Conservation (phyloP, 2,888 invertebrate species). For the Aleiodes leptofemur region DNA sequence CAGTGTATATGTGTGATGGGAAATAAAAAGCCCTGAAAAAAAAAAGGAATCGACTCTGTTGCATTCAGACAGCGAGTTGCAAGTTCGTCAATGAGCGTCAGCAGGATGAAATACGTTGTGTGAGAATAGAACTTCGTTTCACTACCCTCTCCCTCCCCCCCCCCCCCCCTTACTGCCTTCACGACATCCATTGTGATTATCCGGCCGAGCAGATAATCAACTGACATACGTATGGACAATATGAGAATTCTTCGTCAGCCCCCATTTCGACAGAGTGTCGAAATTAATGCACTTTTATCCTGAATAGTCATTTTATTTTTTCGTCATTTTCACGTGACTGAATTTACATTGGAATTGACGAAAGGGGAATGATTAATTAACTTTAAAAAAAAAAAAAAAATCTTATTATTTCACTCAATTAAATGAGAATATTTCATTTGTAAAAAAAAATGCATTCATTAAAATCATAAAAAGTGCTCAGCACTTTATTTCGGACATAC, state of each 20-base stretch:
- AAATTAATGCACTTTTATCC: neutral
- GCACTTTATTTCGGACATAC: too few relatives aligned
- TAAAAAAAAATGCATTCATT: too few relatives aligned
- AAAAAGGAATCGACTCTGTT: constrained; percentile 16
- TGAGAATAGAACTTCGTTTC: constrained; percentile 12
- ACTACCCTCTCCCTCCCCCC: neutral
- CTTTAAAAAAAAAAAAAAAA: too few relatives aligned
- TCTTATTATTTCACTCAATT: too few relatives aligned
- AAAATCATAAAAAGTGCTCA: too few relatives aligned
- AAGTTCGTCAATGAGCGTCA: constrained; percentile 28
- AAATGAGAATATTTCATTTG: too few relatives aligned
- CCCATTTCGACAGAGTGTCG: neutral
- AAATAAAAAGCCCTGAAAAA: neutral
- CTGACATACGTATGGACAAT: constrained; percentile 14
- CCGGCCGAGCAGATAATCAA: constrained; percentile 18
- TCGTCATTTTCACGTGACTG: too few relatives aligned
- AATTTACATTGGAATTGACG: too few relatives aligned
- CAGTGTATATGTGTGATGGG: neutral
- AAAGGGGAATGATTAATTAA: too few relatives aligned
- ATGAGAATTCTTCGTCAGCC: constrained; percentile 13
- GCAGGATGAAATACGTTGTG: constrained; percentile 6
- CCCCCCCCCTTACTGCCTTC: too few relatives aligned
- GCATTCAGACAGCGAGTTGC: constrained; percentile 28
- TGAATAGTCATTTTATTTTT: neutral
- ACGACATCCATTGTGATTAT: constrained; percentile 15